Conservation (phyloP, 2,888 invertebrate species). For the Cremastinae sp. region DNA sequence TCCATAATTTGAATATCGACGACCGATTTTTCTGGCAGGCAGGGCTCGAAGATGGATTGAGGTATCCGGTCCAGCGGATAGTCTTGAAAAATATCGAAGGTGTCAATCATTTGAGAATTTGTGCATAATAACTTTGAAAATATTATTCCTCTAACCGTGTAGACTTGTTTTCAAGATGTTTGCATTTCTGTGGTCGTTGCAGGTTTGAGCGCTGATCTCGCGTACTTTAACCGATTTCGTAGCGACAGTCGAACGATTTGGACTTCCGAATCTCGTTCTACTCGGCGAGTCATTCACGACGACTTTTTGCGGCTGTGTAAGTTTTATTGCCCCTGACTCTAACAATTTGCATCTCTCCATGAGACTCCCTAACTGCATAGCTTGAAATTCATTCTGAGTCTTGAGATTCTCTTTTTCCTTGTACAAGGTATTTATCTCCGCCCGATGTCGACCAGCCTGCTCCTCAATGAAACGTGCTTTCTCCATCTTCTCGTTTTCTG, state of each 20-base stretch:
- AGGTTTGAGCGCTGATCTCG: constrained; percentile 67
- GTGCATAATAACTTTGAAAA: not conserved
- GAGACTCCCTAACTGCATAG: constrained; percentile 69
- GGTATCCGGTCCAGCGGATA: constrained; percentile 72
- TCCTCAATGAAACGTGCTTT: constrained; percentile 71
- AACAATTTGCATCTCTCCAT: constrained; percentile 73
- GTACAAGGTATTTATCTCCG: constrained; percentile 67
- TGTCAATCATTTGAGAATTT: not conserved
- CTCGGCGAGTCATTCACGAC: constrained; percentile 58
- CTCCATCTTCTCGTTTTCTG: constrained; percentile 70
- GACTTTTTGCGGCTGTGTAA: constrained; percentile 70
- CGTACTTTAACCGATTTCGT: constrained; percentile 58
- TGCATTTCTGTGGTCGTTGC: constrained; percentile 31
- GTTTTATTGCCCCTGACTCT: constrained; percentile 70
- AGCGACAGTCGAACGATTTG: constrained; percentile 58
- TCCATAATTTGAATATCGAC: constrained; percentile 74
- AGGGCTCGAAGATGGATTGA: constrained; percentile 69
- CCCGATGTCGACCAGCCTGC: constrained; percentile 68
- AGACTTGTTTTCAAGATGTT: constrained; percentile 46
- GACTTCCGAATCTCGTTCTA: constrained; percentile 63
- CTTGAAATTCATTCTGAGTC: constrained; percentile 73
- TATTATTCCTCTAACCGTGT: constrained; percentile 60
- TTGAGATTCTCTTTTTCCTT: constrained; percentile 74
- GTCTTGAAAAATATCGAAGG: constrained; percentile 57
- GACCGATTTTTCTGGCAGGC: constrained; percentile 73